A percentile compares a stretch with the other conserved stretches of the same genome.
These are phyloP conservation scores for Heliconius ismenius DNA, from an alignment of 2,888 invertebrate genomes.

Conservation along the genomic window DNA sequence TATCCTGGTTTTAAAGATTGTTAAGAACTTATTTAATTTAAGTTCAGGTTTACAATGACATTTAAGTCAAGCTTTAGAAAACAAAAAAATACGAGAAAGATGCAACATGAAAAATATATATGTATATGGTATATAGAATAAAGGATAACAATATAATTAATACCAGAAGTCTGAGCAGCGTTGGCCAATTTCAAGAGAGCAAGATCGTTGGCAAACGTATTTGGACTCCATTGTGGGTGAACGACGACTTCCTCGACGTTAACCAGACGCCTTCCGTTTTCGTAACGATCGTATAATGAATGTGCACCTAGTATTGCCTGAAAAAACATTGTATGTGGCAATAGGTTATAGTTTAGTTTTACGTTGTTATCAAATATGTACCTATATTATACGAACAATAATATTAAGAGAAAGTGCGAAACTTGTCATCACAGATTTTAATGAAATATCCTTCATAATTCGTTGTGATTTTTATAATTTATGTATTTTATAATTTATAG, in stretches of 20 bases:
- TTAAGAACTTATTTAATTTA: too few relatives aligned
- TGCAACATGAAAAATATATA: neutral
- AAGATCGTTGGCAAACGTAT: conserved; percentile 63
- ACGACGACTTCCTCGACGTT: conserved; percentile 65
- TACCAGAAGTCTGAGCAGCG: conserved; percentile 66
- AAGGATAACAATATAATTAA: conserved; percentile 9
- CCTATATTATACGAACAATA: neutral
- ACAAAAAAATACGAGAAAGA: neutral
- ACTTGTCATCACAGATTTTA: too few relatives aligned
- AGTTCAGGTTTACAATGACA: too few relatives aligned
- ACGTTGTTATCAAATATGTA: neutral
- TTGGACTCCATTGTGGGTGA: conserved; percentile 57
- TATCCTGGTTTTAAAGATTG: too few relatives aligned
- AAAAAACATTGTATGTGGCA: conserved; percentile 4
- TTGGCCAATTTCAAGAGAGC: conserved; percentile 69
- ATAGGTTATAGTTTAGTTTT: neutral
- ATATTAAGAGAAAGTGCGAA: neutral
- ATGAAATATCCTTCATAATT: too few relatives aligned
- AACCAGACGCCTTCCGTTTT: conserved; percentile 72
- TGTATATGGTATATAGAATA: neutral
- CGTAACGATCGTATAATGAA: conserved; percentile 74
- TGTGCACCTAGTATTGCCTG: conserved; percentile 74
- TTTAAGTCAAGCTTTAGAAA: too few relatives aligned
- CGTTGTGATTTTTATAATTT: too few relatives aligned
- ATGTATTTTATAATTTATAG: too few relatives aligned